Evolutionary conservation across 2,888 invertebrate genomes (phyloP).

Genomic region (Pristionchus arcanus): DNA sequence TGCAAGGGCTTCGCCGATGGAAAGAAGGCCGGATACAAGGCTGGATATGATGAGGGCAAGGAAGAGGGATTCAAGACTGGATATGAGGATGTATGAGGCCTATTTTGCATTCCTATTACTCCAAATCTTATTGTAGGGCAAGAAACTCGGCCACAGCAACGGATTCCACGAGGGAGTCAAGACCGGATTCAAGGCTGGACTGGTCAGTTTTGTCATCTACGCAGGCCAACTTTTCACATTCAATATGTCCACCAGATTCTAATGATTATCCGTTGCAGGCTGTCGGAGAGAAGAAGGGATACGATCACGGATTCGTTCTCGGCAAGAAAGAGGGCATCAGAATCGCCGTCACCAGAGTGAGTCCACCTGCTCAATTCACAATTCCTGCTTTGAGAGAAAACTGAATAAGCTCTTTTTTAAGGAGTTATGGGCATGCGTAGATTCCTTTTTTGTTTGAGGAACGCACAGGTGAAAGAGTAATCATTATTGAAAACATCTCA

Average conservation of each 20-base stretch:
- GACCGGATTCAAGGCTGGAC: neutral
- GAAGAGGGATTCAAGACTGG: neutral
- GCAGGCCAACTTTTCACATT: neutral
- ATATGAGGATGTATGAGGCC: neutral
- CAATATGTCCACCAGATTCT: neutral
- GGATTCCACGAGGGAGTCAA: conserved; percentile 47
- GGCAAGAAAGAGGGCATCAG: conserved; percentile 31
- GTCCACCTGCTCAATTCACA: neutral
- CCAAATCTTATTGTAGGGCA: neutral
- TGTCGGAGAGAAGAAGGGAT: neutral
- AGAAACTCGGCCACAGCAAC: conserved; percentile 4
- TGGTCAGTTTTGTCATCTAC: neutral
- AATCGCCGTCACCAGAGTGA: conserved; percentile 22
- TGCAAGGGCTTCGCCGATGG: neutral
- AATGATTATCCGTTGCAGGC: neutral
- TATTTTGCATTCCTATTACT: neutral
- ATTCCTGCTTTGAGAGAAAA: too few relatives aligned
- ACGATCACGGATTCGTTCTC: conserved; percentile 14
- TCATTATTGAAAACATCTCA: neutral
- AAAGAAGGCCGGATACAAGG: conserved; percentile 7
- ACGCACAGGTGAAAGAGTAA: neutral
- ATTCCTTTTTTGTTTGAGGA: too few relatives aligned
- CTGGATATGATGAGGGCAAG: neutral
- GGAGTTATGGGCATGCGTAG: too few relatives aligned
- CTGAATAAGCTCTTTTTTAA: too few relatives aligned